These are phyloP conservation scores for Orchestia grillus DNA, from an alignment of 1,140 invertebrate species.

Conservation along the genomic window DNA sequence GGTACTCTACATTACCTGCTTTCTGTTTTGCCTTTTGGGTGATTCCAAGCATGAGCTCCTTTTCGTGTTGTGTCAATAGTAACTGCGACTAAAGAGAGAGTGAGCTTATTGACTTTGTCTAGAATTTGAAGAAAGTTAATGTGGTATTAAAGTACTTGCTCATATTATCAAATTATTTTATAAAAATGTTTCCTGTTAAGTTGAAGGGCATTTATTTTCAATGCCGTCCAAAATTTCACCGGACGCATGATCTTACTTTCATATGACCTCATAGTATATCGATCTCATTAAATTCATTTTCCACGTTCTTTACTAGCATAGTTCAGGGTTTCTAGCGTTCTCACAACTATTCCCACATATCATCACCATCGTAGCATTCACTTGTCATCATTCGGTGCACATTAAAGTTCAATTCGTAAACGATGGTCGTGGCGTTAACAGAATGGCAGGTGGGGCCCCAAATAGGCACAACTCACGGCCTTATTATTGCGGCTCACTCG, in stretches of 20 bases:
- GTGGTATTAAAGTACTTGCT: background rate
- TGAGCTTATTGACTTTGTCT: background rate
- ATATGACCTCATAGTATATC: too few species aligned
- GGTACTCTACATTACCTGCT: background rate
- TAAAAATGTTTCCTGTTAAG: too few species aligned
- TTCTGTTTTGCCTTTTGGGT: background rate
- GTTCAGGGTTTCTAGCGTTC: background rate
- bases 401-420: background rate
- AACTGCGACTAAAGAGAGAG: background rate
- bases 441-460: background rate
- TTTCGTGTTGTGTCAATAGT: background rate
- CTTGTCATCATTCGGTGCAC: background rate
- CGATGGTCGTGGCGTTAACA: background rate
- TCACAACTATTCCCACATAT: background rate
- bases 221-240: too few species aligned
- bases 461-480: background rate
- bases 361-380: background rate
- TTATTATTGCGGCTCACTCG: background rate
- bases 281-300: background rate
- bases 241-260: too few species aligned
- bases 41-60: background rate
- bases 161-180: too few species aligned
- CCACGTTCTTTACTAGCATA: background rate
- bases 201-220: too few species aligned
- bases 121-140: background rate